These are phyloP conservation scores for Pseudococcus longispinus DNA, from an alignment of 2,888 invertebrate genomes.

Conservation along the genomic window DNA sequence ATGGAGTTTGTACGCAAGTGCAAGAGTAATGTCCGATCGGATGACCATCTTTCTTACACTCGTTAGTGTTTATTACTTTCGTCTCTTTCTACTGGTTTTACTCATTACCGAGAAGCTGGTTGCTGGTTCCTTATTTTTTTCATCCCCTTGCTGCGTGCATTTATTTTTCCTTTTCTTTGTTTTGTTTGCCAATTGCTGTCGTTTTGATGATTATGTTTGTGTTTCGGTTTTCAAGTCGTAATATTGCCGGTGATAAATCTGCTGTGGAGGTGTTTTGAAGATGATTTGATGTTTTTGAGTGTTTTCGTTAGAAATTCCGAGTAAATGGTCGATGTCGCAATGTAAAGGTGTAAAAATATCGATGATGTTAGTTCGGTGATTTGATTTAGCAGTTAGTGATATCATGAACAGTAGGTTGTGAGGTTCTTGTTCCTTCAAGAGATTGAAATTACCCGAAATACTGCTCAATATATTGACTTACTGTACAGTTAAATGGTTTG, in stretches of 20 bases:
- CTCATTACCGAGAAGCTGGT: background rate
- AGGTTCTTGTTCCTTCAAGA: no score
- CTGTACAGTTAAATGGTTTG: no score
- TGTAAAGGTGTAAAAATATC: no score
- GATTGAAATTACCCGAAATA: no score
- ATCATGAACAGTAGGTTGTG: no score
- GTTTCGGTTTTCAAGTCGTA: no score
- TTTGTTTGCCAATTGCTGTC: background rate
- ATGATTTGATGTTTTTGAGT: background rate
- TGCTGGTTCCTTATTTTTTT: background rate
- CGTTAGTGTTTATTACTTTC: background rate
- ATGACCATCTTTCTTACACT: background rate
- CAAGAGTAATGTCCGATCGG: conserved; percentile 37
- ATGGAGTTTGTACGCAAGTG: conserved; percentile 19
- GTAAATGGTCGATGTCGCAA: no score
- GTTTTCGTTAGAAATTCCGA: background rate
- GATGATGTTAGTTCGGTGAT: no score
- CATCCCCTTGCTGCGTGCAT: background rate
- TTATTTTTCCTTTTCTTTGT: background rate
- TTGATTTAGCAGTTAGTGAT: no score
- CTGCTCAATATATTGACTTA: no score
- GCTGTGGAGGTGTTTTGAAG: no score
- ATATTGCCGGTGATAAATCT: no score
- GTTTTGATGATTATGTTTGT: background rate
- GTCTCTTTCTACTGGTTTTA: background rate